phyloP scores from a whole-genome alignment of 2,888 invertebrate species.

The Noctuana brunneofusca region DNA sequence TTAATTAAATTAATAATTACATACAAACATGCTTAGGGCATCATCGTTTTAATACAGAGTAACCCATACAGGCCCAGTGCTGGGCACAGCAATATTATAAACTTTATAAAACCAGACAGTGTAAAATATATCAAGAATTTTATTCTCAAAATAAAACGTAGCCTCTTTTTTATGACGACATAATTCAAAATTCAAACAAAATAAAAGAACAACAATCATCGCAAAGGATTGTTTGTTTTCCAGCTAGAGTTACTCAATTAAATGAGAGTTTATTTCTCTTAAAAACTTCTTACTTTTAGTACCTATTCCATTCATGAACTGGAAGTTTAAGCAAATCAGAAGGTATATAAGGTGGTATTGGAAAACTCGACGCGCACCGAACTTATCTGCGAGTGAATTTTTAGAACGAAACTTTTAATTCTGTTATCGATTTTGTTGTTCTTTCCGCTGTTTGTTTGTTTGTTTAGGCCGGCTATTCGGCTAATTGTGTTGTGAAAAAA shows the following conservation, averaged over 20 bases:
- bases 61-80: too few relatives aligned
- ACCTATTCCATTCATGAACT: conserved; percentile 12
- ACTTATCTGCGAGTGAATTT: conserved; percentile 13
- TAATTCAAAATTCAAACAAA: background rate
- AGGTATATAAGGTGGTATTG: conserved; percentile 9
- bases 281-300: conserved; percentile 21
- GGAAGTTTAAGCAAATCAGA: conserved; percentile 20
- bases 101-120: too few relatives aligned
- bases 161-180: background rate
- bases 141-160: background rate
- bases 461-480: conserved; percentile 15
- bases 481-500: conserved; percentile 22
- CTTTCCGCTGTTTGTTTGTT: conserved; percentile 2
- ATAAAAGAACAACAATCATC: conserved; percentile 7
- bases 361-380: background rate
- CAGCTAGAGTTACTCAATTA: conserved; percentile 22
- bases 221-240: background rate
- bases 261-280: conserved; percentile 26
- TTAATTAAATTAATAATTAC: background rate
- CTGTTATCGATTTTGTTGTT: conserved; percentile 22
- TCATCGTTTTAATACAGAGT: too few relatives aligned
- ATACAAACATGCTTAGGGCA: background rate
- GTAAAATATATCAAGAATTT: background rate
- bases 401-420: conserved; percentile 24
- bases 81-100: too few relatives aligned